Base-by-base conservation (phyloP, 2,797 vertebrate species). In the Lophius americanus region DNA sequence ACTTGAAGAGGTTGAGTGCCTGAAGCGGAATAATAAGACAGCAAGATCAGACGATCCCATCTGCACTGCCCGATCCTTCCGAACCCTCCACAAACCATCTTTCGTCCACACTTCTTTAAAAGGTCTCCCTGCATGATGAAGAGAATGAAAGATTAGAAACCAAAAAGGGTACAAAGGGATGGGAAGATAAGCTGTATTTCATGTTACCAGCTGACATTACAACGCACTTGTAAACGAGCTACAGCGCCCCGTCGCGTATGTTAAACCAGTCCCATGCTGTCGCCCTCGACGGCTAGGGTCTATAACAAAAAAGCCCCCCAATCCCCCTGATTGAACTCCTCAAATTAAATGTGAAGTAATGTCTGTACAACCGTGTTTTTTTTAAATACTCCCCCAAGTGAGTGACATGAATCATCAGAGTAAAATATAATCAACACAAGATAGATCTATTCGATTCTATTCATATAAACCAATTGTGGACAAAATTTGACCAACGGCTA, bases 1-100 rank as follows among this genome's bases (percentile, higher is more conserved):
- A 79, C 88, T 91, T 58, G 76, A 88, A 75, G 79, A 75, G 56
- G 79, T 58, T 36, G 64, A 87, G 83, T 72, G 83, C 76, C 76
- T 89, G 85, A 83, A 80, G 56, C 51, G 38, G 84, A 88, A 89
- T 88, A 91, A 89, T 86, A 78, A 87, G 84, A 88, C 37, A 0
- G 78, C 14, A 1, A 91, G 88, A 89, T 91, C 90, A 89, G 86
- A 89, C 72, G 64, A 87, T 77, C 84, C 85, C 90, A 90, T 91
- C 87, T 91, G 85, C 64, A 50, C 64, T 51, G 69, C 68, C 71
- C 62, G 75, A 80, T 72, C 70, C 75, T 75, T 65, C 62, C 70
- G 81, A 82, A 72, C 79, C 78, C 82, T 85, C 70, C 65, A 84
- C 74, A 74, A 84, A 81, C 69, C 78, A 42, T 77, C 59, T 70